A percentile compares a stretch with the other conserved stretches of the same genome.
phyloP scores from a whole-genome alignment of 2,113 vertebrate genomes.

The Lagopus muta region DNA sequence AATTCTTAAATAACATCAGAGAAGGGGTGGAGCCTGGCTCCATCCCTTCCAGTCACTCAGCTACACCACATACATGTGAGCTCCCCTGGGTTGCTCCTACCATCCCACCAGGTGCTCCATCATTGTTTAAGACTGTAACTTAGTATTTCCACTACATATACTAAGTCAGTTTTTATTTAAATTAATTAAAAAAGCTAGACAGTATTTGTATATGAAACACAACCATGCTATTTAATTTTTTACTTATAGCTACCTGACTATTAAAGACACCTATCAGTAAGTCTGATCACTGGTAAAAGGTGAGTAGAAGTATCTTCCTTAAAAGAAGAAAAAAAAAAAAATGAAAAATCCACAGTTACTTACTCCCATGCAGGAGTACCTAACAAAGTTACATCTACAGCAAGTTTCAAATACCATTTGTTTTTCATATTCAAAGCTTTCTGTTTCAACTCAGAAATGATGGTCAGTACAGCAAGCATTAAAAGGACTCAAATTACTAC shows the following conservation, averaged over 20 bases:
- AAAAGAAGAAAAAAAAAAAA: background rate
- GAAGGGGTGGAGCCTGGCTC: no score
- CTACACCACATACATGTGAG: no score
- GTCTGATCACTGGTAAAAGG: background rate
- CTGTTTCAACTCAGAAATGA: background rate
- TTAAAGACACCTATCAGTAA: background rate
- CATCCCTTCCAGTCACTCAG: no score
- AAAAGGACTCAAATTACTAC: background rate
- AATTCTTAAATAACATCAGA: no score
- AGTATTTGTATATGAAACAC: background rate
- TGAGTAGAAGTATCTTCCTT: background rate
- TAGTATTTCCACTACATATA: no score
- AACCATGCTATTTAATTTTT: background rate
- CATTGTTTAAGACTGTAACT: no score
- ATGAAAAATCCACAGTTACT: background rate
- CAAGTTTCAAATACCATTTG: background rate
- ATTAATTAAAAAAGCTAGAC: background rate
- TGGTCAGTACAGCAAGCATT: background rate
- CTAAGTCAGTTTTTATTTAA: background rate
- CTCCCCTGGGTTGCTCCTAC: no score
- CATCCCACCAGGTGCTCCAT: no score
- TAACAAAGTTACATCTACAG: background rate
- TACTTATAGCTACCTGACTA: background rate
- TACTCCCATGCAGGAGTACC: fast-evolving
- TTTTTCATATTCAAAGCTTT: background rate